Percentiles rank a stretch among this genome's conserved stretches.
Evolutionary conservation across 2,888 invertebrate genomes (phyloP).

Genomic region (Scaptomyza flava): DNA sequence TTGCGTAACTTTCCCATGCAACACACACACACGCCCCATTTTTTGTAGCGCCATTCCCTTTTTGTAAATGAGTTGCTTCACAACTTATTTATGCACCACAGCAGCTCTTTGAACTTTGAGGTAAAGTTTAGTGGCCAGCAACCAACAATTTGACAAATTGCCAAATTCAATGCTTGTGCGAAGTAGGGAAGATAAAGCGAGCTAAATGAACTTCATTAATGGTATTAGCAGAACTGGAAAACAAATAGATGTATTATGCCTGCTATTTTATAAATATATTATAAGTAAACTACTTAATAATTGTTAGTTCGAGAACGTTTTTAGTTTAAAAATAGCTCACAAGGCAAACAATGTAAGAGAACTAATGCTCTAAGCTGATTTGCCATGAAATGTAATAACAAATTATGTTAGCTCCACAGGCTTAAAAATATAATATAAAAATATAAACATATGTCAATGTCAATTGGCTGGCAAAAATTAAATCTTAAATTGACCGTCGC

Average conservation of each 20-base stretch:
- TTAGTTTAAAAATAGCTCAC: conserved; percentile 19
- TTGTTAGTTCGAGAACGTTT: too few relatives aligned
- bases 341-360: conserved; percentile 10
- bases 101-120: conserved; percentile 73
- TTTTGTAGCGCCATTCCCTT: conserved; percentile 3
- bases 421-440: conserved; percentile 26
- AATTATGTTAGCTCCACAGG: not conserved
- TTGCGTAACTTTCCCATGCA: conserved; percentile 60
- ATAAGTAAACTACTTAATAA: too few relatives aligned
- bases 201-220: not conserved
- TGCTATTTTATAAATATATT: too few relatives aligned
- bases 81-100: conserved; percentile 73
- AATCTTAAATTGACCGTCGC: conserved; percentile 52
- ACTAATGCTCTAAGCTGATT: conserved; percentile 36
- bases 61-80: conserved; percentile 14
- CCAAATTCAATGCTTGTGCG: conserved; percentile 56
- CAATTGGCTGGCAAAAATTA: conserved; percentile 44
- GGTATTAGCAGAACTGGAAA: not conserved
- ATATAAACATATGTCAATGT: conserved; percentile 42
- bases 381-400: conserved; percentile 2
- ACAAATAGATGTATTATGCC: too few relatives aligned
- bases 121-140: conserved; percentile 63
- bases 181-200: not conserved
- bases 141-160: conserved; percentile 78
- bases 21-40: not conserved